phyloP scores from a whole-genome alignment of 1,140 invertebrate species.

The Acromyrmex heyeri region DNA sequence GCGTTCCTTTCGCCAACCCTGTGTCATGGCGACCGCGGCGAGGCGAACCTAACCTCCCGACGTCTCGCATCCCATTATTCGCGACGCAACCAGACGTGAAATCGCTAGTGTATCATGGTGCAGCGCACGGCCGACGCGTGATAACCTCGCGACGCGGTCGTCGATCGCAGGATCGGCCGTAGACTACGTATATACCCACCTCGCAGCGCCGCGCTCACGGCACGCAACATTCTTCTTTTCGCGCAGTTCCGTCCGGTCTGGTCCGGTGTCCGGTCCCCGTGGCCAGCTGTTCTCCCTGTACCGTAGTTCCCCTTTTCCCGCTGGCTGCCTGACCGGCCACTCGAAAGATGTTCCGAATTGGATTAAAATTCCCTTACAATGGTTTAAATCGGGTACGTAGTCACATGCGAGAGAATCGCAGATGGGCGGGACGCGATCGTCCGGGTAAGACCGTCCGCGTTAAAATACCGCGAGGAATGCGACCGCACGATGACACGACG shows the following conservation, averaged over 20 bases:
- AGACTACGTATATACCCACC: slow-evolving; percentile 69
- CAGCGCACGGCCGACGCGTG: slow-evolving; percentile 6
- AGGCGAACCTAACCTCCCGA: slow-evolving; percentile 54
- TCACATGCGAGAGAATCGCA: slow-evolving; percentile 52
- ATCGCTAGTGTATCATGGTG: slow-evolving; percentile 14
- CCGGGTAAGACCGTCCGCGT: neutral
- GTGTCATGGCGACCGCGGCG: slow-evolving; percentile 2
- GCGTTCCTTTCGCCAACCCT: slow-evolving; percentile 35
- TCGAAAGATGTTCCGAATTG: slow-evolving; percentile 85
- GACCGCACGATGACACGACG: neutral
- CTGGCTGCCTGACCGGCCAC: slow-evolving; percentile 80
- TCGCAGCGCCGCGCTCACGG: slow-evolving; percentile 73
- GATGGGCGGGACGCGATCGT: neutral
- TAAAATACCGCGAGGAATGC: neutral
- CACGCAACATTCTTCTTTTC: slow-evolving; percentile 81
- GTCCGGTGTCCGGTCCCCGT: neutral
- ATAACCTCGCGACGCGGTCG: neutral
- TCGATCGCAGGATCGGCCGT: neutral
- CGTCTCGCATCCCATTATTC: neutral
- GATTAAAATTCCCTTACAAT: slow-evolving; percentile 86
- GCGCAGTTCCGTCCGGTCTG: slow-evolving; percentile 58
- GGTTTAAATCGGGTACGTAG: slow-evolving; percentile 83
- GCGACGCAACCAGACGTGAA: neutral
- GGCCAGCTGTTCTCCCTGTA: slow-evolving; percentile 81
- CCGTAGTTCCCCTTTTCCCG: slow-evolving; percentile 81